Base-by-base conservation (phyloP, 2,888 invertebrate species). In the Nomada ruficornis region DNA sequence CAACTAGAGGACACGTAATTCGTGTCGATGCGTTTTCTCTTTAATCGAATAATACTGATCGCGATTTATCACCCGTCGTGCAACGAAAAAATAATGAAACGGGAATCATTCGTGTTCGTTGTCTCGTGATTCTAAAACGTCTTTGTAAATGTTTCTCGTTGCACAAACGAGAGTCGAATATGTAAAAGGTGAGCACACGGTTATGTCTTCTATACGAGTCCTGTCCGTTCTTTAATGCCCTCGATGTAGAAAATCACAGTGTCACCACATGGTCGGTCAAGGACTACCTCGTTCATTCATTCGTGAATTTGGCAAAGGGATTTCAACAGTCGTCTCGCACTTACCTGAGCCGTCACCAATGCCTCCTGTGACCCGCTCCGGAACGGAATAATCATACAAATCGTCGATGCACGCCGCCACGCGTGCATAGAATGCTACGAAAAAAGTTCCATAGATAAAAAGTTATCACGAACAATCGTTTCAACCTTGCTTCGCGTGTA, bases 21-120 rank as follows among this genome's bases (percentile, higher is more conserved):
- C 18, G 44, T 20, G 59, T 55, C 62, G 57, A 59, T 63, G 72
- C 67, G 57, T 64, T 60, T 36, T 36, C 63, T 54, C 57, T 76
- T 69, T 52, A 76, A 50, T 82, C 71, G 72, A 76, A 73, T 82
- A 82, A 84, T 84, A 84, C 83, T 83, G 83, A 75, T 75, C 36
- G 69, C 54, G 64, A 77, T 70, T 5, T 23, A 55, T 44, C 67
- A 77, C 78, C 69, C 15, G 15, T 26, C 72, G 62, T 55, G 20
- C 76, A 74, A 76, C 55, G 44, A 29, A 59, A 26, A 20, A 55
- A 36, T 26, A 57, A 10, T 36, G 47, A 42, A 68, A 68, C 44
- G 15, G 63, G 60, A 50, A 50, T 60, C 50, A 29, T 50, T 10
- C 15, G 9, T 20, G 29, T 77, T 55, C 72, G 55, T 72, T 63